These are phyloP conservation scores for Spinus olivaceus DNA, from an alignment of 2,797 vertebrate genomes.

Conservation along the genomic window DNA sequence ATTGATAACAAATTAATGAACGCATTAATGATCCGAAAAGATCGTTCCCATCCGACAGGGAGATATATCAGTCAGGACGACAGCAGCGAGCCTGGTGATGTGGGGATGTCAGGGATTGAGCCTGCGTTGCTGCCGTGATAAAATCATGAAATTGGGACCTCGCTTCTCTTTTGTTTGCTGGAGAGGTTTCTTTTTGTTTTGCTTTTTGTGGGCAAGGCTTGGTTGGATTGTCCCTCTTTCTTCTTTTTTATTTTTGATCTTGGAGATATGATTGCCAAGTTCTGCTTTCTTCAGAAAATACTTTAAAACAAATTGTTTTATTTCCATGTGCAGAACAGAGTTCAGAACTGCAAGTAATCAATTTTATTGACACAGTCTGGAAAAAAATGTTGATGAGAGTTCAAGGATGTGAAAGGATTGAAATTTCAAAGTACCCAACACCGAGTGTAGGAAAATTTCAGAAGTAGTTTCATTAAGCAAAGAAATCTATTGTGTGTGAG, in stretches of 20 bases:
- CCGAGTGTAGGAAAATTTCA: slow-evolving; percentile 38
- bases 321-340: slow-evolving; percentile 73
- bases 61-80: neutral
- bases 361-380: slow-evolving; percentile 72
- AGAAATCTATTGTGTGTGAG: slow-evolving; percentile 32
- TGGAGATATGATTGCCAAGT: slow-evolving; percentile 21
- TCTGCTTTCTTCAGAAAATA: slow-evolving; percentile 63
- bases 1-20: slow-evolving; percentile 63
- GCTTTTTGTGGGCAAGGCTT: neutral
- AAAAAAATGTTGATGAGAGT: slow-evolving; percentile 73
- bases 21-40: slow-evolving; percentile 42
- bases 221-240: neutral
- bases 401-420: slow-evolving; percentile 70
- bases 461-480: slow-evolving; percentile 44
- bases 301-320: slow-evolving; percentile 73
- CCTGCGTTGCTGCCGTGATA: neutral
- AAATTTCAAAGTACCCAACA: slow-evolving; percentile 61
- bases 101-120: neutral
- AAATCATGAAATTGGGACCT: neutral
- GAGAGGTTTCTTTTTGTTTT: slow-evolving; percentile 11
- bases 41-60: slow-evolving; percentile 4
- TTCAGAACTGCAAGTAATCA: slow-evolving; percentile 72
- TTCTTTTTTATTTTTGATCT: neutral
- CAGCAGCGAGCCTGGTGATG: slow-evolving; percentile 8
- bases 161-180: slow-evolving; percentile 24